Percentiles rank a stretch among this genome's conserved stretches.
These are phyloP conservation scores for Cheirogaleus medius DNA, from an alignment of 2,113 vertebrate genomes.

Conservation along the genomic window DNA sequence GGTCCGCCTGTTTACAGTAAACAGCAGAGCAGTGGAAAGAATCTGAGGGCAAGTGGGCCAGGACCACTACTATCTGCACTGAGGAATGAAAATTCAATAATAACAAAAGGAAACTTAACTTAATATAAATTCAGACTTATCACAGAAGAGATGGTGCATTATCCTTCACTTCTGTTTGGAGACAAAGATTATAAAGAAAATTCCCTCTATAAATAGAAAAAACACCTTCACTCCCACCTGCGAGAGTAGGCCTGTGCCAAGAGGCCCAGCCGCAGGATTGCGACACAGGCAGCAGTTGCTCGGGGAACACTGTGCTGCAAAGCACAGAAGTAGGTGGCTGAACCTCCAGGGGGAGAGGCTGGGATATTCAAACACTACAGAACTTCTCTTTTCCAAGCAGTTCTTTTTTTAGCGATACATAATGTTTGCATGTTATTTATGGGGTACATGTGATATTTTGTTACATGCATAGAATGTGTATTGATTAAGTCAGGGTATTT, in stretches of 20 bases:
- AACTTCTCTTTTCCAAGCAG: not conserved
- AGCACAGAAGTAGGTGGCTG: not conserved
- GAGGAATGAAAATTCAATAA: not conserved
- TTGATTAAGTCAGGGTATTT: too few species aligned
- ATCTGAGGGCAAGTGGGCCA: not conserved
- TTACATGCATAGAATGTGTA: too few species aligned
- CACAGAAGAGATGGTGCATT: not conserved
- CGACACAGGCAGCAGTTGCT: not conserved
- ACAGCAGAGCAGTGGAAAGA: not conserved
- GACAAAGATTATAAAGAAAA: not conserved
- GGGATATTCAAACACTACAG: not conserved
- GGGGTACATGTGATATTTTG: too few species aligned
- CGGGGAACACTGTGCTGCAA: rapidly evolving
- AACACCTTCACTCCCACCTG: not conserved
- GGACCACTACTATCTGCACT: not conserved
- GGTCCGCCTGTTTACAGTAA: not conserved
- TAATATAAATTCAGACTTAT: not conserved
- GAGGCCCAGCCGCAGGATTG: too few species aligned
- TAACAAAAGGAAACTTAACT: not conserved
- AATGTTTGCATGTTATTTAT: too few species aligned
- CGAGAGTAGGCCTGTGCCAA: not conserved
- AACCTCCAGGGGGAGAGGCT: not conserved
- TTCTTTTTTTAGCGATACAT: not conserved
- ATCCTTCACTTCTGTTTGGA: not conserved
- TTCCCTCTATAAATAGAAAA: not conserved